These are phyloP conservation scores for Plectrocnemia conspersa DNA, from an alignment of 1,140 invertebrate species.

Conservation along the genomic window DNA sequence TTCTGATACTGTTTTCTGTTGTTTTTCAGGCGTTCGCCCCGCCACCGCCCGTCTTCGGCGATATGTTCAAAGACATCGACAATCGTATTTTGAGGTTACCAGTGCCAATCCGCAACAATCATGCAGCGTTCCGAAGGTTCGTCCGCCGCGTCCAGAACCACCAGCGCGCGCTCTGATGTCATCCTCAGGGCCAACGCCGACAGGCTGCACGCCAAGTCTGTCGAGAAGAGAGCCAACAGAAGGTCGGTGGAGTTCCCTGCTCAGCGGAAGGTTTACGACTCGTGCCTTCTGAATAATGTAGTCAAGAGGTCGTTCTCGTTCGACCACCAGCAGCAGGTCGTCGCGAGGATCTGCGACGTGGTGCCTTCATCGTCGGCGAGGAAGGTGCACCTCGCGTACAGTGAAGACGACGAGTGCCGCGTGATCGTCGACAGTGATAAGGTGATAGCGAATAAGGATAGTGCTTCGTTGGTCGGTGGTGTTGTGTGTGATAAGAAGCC, in stretches of 20 bases:
- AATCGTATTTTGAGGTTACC: background rate
- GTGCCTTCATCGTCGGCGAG: slow-evolving; percentile 7
- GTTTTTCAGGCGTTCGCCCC: slow-evolving; percentile 15
- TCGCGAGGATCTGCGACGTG: slow-evolving; percentile 26
- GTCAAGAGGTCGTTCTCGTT: slow-evolving; percentile 34
- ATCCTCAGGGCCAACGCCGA: background rate
- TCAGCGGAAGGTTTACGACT: slow-evolving; percentile 30
- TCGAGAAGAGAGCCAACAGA: slow-evolving; percentile 24
- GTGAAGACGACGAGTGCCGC: background rate
- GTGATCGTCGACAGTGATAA: background rate
- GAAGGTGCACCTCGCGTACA: slow-evolving; percentile 26
- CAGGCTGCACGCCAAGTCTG: slow-evolving; percentile 7
- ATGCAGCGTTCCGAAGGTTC: slow-evolving; percentile 28
- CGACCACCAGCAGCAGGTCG: slow-evolving; percentile 24
- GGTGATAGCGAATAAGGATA: background rate
- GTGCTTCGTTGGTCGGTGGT: background rate
- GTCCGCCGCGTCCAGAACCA: background rate
- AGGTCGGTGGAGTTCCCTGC: slow-evolving; percentile 28
- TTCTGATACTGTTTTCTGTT: background rate
- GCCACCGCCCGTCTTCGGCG: slow-evolving; percentile 6
- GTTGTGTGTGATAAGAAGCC: background rate
- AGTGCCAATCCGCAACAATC: background rate
- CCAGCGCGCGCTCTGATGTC: slow-evolving; percentile 17
- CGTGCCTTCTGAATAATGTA: slow-evolving; percentile 13
- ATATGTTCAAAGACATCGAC: slow-evolving; percentile 9